These are phyloP conservation scores for Axea sp. DNA, from an alignment of 2,888 invertebrate genomes.

Conservation along the genomic window DNA sequence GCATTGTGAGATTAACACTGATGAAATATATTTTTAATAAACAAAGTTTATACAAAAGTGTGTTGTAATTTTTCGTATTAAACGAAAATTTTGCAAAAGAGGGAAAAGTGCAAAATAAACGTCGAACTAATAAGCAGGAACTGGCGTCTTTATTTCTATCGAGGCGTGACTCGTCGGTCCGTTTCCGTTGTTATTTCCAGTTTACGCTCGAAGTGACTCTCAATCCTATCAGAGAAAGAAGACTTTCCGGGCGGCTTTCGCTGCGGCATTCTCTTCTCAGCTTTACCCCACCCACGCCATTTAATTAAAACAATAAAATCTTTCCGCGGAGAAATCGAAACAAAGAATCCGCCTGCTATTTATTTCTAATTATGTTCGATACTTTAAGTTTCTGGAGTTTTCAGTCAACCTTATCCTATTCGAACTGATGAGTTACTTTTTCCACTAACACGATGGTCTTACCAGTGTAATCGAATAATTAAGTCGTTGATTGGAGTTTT, in stretches of 20 bases:
- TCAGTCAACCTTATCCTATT: constrained; percentile 51
- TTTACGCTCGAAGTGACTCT: constrained; percentile 76
- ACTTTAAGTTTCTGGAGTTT: constrained; percentile 68
- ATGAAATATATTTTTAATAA: constrained; percentile 23
- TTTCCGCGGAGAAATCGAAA: constrained; percentile 65
- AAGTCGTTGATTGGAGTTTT: constrained; percentile 79
- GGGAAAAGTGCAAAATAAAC: constrained; percentile 70
- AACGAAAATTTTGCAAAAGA: constrained; percentile 64
- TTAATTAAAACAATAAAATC: constrained; percentile 78
- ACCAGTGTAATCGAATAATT: constrained; percentile 78
- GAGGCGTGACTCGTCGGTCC: constrained; percentile 74
- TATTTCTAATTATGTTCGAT: constrained; percentile 80
- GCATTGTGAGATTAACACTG: too few relatives aligned
- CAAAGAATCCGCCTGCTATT: constrained; percentile 72
- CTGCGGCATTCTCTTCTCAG: constrained; percentile 65
- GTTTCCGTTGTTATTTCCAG: constrained; percentile 77
- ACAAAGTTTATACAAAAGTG: constrained; percentile 42
- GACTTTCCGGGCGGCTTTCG: constrained; percentile 67
- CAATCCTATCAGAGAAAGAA: constrained; percentile 77
- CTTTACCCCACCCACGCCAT: constrained; percentile 64
- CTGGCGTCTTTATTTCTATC: constrained; percentile 76
- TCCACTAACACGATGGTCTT: constrained; percentile 41
- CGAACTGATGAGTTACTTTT: constrained; percentile 33
- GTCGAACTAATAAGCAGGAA: constrained; percentile 73
- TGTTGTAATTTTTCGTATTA: constrained; percentile 46